A percentile compares a stretch with the other conserved stretches of the same genome.
Evolutionary conservation across 2,113 vertebrate species (phyloP).

Genomic region (Paralichthys olivaceus): DNA sequence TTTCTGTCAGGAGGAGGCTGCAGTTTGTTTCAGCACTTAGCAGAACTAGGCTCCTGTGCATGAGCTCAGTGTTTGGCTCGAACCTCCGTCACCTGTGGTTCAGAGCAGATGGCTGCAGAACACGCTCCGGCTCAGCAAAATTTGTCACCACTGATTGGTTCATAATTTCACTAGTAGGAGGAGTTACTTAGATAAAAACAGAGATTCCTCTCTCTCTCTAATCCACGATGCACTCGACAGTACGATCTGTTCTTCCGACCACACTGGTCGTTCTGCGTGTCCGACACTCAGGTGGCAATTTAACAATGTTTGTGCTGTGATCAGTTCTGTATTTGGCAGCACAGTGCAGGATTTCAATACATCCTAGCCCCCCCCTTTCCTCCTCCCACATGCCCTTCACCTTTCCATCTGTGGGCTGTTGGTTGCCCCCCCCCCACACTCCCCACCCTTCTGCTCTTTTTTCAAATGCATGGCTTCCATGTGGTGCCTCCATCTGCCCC

Average conservation of each 20-base stretch:
- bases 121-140: constrained; percentile 63
- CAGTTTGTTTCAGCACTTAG: constrained; percentile 36
- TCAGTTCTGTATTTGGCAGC: constrained; percentile 73
- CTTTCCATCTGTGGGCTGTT: constrained; percentile 70
- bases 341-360: constrained; percentile 74
- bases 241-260: constrained; percentile 15
- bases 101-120: constrained; percentile 74
- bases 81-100: constrained; percentile 49
- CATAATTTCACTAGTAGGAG: constrained; percentile 36
- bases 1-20: neutral
- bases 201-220: neutral
- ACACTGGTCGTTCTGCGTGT: constrained; percentile 9
- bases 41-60: constrained; percentile 9
- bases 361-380: constrained; percentile 16
- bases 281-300: neutral
- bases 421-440: constrained; percentile 27
- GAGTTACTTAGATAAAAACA: constrained; percentile 11
- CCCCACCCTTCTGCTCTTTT: constrained; percentile 28
- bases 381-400: constrained; percentile 43
- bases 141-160: constrained; percentile 54
- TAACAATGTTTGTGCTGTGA: constrained; percentile 20
- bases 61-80: constrained; percentile 61
- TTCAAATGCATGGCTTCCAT: constrained; percentile 82
- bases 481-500: constrained; percentile 78
- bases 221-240: neutral